Evolutionary conservation across 2,888 invertebrate genomes (phyloP).

Genomic region (Eurytoma adleriae): DNA sequence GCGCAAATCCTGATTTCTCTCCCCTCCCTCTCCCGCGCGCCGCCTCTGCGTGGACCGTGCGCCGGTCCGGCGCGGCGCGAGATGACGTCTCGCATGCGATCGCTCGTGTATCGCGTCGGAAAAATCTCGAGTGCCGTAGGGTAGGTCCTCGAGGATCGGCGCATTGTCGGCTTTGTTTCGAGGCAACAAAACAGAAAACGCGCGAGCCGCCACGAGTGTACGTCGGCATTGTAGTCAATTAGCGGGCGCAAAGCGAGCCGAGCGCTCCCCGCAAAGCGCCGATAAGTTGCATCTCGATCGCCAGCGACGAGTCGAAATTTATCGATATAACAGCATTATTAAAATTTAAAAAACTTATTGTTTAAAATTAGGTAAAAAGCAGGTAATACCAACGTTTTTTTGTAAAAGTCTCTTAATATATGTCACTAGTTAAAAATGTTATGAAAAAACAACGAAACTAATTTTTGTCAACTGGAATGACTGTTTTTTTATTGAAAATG

Average conservation of each 20-base stretch:
- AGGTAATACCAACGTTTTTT: no score
- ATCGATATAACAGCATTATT: no score
- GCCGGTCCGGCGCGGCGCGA: background rate
- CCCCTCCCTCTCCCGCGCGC: background rate
- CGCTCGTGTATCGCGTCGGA: slow-evolving; percentile 17
- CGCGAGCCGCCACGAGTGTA: slow-evolving; percentile 60
- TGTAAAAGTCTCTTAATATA: no score
- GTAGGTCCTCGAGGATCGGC: slow-evolving; percentile 23
- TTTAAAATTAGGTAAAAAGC: no score
- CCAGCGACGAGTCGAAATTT: slow-evolving; percentile 11
- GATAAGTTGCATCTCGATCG: background rate
- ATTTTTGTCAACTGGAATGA: no score
- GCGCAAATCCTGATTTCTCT: slow-evolving; percentile 32
- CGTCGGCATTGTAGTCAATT: slow-evolving; percentile 72
- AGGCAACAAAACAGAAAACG: slow-evolving; percentile 76
- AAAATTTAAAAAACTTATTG: background rate
- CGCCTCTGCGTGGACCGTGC: slow-evolving; percentile 5
- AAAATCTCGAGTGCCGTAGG: slow-evolving; percentile 36
- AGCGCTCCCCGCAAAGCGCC: background rate
- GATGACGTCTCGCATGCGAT: slow-evolving; percentile 20
- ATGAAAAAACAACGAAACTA: no score
- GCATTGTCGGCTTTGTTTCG: slow-evolving; percentile 74
- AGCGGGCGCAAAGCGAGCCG: slow-evolving; percentile 58
- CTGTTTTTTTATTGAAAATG: no score
- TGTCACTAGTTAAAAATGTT: no score